These are phyloP conservation scores for Gordius sp. DNA, from an alignment of 2,888 invertebrate genomes.

Conservation along the genomic window DNA sequence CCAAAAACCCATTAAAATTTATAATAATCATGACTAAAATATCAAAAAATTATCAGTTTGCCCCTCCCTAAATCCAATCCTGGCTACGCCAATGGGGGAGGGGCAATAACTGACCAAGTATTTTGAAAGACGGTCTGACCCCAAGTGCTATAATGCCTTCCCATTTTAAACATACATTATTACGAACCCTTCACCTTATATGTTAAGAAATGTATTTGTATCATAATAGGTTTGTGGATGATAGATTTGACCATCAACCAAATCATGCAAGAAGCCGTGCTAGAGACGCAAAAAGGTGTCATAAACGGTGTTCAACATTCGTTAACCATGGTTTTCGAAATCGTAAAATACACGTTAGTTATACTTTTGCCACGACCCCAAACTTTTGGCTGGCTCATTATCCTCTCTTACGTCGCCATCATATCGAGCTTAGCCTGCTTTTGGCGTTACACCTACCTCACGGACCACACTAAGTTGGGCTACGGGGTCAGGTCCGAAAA, in stretches of 20 bases:
- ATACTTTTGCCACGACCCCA: slow-evolving; percentile 30
- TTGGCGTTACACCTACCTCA: slow-evolving; percentile 23
- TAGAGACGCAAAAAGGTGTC: slow-evolving; percentile 30
- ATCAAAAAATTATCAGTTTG: no score
- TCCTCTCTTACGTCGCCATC: slow-evolving; percentile 29
- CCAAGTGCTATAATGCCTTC: no score
- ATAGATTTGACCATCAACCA: slow-evolving; percentile 34
- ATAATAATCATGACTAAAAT: no score
- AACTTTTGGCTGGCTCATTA: slow-evolving; percentile 31
- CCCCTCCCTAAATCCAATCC: no score
- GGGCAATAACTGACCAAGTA: no score
- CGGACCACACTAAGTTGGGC: no score
- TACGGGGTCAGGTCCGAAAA: no score
- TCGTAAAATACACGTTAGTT: slow-evolving; percentile 32
- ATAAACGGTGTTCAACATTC: slow-evolving; percentile 34
- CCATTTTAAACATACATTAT: not conserved
- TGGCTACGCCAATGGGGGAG: no score
- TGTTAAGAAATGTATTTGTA: no score
- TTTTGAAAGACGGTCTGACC: no score
- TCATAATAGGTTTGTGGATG: slow-evolving; percentile 32
- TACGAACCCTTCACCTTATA: not conserved
- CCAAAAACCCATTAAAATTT: no score
- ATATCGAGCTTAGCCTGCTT: slow-evolving; percentile 24
- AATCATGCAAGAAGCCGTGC: slow-evolving; percentile 31
- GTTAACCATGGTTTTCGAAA: slow-evolving; percentile 32